These are phyloP conservation scores for Polydrusus cervinus DNA, from an alignment of 2,888 invertebrate species.

Conservation along the genomic window DNA sequence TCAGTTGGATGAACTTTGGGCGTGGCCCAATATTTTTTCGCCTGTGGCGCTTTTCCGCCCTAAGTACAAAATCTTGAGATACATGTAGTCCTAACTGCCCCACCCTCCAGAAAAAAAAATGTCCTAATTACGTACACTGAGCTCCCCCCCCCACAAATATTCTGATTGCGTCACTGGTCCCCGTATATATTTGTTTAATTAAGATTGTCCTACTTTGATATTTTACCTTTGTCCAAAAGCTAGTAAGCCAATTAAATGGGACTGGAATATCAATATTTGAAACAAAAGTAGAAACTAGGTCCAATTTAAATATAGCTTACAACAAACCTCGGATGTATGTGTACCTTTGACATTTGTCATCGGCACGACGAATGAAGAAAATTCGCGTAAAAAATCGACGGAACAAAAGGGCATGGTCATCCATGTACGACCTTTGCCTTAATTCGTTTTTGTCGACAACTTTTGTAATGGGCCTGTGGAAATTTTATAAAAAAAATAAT, in stretches of 20 bases:
- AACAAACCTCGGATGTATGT: conserved; percentile 2
- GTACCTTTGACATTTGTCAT: conserved; percentile 3
- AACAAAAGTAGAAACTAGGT: background rate
- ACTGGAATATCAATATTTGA: background rate
- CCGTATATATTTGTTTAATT: too few relatives aligned
- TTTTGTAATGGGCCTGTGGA: background rate
- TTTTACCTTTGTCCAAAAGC: background rate
- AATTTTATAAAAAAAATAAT: background rate
- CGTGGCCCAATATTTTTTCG: too few relatives aligned
- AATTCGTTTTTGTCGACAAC: background rate
- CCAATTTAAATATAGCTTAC: background rate
- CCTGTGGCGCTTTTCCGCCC: too few relatives aligned
- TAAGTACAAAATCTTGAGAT: too few relatives aligned
- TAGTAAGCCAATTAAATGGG: background rate
- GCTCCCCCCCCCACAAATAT: too few relatives aligned
- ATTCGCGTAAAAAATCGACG: background rate
- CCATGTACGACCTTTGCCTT: conserved; percentile 9
- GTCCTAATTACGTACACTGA: too few relatives aligned
- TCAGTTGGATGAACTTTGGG: too few relatives aligned
- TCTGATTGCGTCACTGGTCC: too few relatives aligned
- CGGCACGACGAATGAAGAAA: conserved; percentile 1
- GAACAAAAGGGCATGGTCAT: conserved; percentile 7
- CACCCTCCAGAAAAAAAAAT: too few relatives aligned
- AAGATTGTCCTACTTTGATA: background rate
- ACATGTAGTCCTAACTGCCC: too few relatives aligned